Evolutionary conservation across 1,140 invertebrate genomes (phyloP).

Genomic region (Hetaerina americana): DNA sequence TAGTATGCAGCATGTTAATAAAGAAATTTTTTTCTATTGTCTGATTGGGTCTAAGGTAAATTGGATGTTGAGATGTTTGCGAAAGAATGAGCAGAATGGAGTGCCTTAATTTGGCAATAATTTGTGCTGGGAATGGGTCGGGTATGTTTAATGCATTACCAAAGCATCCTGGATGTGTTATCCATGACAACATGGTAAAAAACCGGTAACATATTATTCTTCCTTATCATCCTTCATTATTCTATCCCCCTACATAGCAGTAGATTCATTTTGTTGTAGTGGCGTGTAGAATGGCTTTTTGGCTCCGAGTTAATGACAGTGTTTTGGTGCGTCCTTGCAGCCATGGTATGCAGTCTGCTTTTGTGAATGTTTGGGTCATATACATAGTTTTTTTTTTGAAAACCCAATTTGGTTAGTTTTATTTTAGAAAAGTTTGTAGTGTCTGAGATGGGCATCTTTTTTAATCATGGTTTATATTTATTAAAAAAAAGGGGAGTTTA

Average conservation of each 20-base stretch:
- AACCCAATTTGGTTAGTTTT: background rate
- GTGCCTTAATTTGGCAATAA: background rate
- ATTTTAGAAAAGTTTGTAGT: background rate
- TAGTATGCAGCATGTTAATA: background rate
- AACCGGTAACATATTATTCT: conserved; percentile 6
- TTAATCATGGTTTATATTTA: background rate
- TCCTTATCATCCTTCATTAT: conserved; percentile 7
- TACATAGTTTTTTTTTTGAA: background rate
- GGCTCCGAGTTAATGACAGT: conserved; percentile 1
- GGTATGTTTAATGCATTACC: background rate
- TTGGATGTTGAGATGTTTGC: background rate
- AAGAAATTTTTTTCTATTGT: background rate
- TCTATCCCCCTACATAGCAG: background rate
- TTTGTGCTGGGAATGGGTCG: background rate
- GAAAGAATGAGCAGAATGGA: background rate
- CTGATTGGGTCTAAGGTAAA: background rate
- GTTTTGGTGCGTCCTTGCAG: conserved; percentile 6
- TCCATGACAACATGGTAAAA: conserved; percentile 7
- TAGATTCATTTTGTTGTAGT: conserved; percentile 9
- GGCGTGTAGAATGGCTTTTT: conserved; percentile 8
- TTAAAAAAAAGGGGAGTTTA: background rate
- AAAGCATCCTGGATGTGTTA: conserved; percentile 4
- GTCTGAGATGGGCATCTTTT: background rate
- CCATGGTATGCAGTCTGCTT: conserved; percentile 8
- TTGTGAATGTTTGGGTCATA: conserved; percentile 5